A percentile compares a stretch with the other conserved stretches of the same genome.
Evolutionary conservation across 2,888 invertebrate genomes (phyloP).

Genomic region (Reticulitermes lucifugus): DNA sequence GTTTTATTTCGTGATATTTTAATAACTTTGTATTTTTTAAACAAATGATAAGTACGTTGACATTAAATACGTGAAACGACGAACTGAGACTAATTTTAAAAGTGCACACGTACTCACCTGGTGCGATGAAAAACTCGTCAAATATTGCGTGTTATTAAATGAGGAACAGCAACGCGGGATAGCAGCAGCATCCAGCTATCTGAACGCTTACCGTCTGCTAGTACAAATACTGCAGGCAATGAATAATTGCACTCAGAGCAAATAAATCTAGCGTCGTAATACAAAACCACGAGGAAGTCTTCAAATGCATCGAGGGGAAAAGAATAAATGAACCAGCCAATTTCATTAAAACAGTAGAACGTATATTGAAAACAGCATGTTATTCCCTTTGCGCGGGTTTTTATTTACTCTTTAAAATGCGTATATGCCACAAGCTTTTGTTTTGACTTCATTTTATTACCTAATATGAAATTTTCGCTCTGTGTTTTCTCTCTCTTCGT

Average conservation of each 20-base stretch:
- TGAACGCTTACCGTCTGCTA: background rate
- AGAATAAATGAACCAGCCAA: constrained; percentile 17
- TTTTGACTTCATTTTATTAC: background rate
- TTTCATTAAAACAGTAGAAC: constrained; percentile 4
- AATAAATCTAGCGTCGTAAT: constrained; percentile 7
- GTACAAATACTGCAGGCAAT: background rate
- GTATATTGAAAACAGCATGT: background rate
- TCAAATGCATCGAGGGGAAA: background rate
- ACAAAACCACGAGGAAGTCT: background rate
- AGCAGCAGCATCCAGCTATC: background rate
- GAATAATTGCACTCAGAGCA: background rate
- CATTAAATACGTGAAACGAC: background rate
- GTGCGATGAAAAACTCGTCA: background rate
- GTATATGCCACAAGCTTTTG: background rate
- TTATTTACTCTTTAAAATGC: background rate
- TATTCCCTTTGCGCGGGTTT: background rate
- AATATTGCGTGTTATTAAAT: background rate
- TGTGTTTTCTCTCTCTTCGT: background rate
- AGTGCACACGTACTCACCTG: background rate
- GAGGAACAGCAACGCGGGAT: background rate
- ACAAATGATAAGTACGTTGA: too few relatives aligned
- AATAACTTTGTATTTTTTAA: background rate
- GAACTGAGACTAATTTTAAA: background rate
- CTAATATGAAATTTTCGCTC: background rate
- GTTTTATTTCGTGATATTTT: background rate